Evolutionary conservation across 2,113 vertebrate species (phyloP).

Genomic region (Brienomyrus brachyistius): DNA sequence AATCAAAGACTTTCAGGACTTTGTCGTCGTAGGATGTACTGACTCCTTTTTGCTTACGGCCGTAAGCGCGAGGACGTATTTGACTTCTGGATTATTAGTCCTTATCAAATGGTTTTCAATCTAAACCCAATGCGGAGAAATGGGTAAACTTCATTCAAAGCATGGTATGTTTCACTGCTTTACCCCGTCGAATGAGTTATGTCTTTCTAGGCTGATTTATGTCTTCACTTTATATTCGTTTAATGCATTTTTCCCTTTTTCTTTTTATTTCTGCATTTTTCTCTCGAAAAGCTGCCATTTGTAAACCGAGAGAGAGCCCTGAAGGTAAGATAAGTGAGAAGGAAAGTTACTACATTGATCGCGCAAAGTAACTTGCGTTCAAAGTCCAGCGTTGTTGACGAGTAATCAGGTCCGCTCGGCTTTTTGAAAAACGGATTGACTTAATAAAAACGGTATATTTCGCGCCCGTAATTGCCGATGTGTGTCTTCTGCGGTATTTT

Average conservation of each 20-base stretch:
- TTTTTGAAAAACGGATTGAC: background rate
- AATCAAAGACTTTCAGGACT: conserved; percentile 43
- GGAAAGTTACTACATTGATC: background rate
- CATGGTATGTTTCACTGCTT: conserved; percentile 78
- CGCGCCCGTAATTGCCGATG: background rate
- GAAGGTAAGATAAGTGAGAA: conserved; percentile 74
- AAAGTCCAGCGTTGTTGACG: background rate
- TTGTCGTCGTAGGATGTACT: conserved; percentile 38
- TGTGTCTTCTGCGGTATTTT: background rate
- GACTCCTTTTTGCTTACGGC: conserved; percentile 42
- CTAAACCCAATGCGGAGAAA: conserved; percentile 73
- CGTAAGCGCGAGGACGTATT: conserved; percentile 30
- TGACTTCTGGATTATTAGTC: conserved; percentile 60
- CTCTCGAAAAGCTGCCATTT: conserved; percentile 76
- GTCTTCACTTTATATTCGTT: background rate
- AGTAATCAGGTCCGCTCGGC: background rate
- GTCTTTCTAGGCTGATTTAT: background rate
- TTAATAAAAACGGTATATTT: background rate
- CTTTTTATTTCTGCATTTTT: conserved; percentile 25
- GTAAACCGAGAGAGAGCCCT: conserved; percentile 94
- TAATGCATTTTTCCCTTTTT: conserved; percentile 27
- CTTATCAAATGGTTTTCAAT: conserved; percentile 67
- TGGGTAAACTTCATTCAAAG: conserved; percentile 99
- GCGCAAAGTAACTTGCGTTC: background rate
- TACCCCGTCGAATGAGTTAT: background rate